Conservation (phyloP, 2,888 invertebrate species). For the Netelia inedita region DNA sequence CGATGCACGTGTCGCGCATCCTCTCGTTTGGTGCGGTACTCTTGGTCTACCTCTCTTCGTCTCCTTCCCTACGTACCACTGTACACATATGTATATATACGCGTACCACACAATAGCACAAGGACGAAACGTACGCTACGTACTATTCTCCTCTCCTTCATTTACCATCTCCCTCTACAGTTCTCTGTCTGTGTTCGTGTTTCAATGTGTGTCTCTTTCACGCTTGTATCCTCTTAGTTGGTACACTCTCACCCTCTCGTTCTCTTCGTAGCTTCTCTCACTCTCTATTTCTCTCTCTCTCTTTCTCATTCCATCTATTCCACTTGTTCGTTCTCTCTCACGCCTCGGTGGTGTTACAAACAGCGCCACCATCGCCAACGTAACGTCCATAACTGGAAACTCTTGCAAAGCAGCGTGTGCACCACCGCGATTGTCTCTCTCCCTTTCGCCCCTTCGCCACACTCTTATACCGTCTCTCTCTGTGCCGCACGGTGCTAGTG, state of each 20-base stretch:
- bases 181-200: constrained; percentile 21
- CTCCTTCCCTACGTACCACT: constrained; percentile 21
- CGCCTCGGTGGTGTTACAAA: constrained; percentile 49
- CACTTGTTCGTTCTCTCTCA: constrained; percentile 56
- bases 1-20: constrained; percentile 49
- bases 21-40: constrained; percentile 45
- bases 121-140: constrained; percentile 30
- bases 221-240: constrained; percentile 32
- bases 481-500: constrained; percentile 75
- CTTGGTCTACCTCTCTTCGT: constrained; percentile 48
- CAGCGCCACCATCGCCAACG: constrained; percentile 73
- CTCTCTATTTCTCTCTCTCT: constrained; percentile 41
- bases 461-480: constrained; percentile 46
- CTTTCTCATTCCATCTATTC: constrained; percentile 51
- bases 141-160: constrained; percentile 53
- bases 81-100: constrained; percentile 11
- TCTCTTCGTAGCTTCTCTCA: constrained; percentile 14
- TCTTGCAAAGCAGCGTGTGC: constrained; percentile 58
- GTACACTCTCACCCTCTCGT: constrained; percentile 26
- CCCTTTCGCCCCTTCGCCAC: constrained; percentile 30
- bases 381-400: constrained; percentile 82
- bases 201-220: constrained; percentile 47
- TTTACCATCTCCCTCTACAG: constrained; percentile 44
- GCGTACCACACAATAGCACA: constrained; percentile 27
- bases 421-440: constrained; percentile 26